phyloP scores from a whole-genome alignment of 1,140 invertebrate species.

The Luehdorfia chinensis region DNA sequence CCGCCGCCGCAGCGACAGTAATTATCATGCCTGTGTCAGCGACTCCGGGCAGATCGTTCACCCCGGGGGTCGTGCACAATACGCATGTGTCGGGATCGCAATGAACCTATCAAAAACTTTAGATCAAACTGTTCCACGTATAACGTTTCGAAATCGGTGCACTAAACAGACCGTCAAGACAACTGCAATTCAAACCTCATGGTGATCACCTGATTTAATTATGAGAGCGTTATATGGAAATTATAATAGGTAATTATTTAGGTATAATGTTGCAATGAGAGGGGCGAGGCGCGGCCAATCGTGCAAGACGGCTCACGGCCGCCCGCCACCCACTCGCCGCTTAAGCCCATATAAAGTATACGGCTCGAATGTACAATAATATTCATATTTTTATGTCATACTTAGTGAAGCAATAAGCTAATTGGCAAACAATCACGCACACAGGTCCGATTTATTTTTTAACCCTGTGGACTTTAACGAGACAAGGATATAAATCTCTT shows the following conservation, averaged over 20 bases:
- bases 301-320: conserved; percentile 61
- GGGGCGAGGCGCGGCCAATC: conserved; percentile 49
- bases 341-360: conserved; percentile 71
- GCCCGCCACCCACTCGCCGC: conserved; percentile 62
- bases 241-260: conserved; percentile 56
- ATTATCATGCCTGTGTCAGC: conserved; percentile 63
- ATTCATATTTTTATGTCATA: conserved; percentile 59
- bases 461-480: conserved; percentile 1
- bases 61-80: conserved; percentile 56
- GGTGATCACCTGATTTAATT: conserved; percentile 1
- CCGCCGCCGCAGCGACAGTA: conserved; percentile 48
- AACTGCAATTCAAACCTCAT: neutral
- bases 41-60: conserved; percentile 61
- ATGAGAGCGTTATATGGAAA: conserved; percentile 32
- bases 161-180: neutral
- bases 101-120: conserved; percentile 47
- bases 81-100: conserved; percentile 49
- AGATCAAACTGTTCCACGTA: conserved; percentile 26
- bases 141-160: neutral
- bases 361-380: conserved; percentile 48
- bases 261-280: conserved; percentile 50
- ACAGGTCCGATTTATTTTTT: conserved; percentile 2
- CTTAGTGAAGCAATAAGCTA: conserved; percentile 42
- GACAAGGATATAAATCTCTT: conserved; percentile 5
- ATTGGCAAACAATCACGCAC: conserved; percentile 42